Evolutionary conservation across 2,797 vertebrate genomes (phyloP).

Genomic region (Xerus rutilus): DNA sequence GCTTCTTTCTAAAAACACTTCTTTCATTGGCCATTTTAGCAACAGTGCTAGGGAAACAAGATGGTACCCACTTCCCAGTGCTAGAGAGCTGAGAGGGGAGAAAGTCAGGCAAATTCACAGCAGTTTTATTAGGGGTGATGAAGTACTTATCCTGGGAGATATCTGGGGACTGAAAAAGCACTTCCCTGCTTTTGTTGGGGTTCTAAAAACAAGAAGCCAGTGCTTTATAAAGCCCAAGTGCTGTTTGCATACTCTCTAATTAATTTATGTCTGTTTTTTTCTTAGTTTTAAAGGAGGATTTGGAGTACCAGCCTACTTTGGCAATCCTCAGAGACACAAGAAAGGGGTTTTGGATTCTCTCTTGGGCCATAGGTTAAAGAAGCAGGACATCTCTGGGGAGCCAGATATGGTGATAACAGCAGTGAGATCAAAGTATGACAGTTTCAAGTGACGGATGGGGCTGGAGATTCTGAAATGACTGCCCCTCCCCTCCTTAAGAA

Average conservation of each 20-base stretch:
- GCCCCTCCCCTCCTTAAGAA: neutral
- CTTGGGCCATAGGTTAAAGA: slow-evolving; percentile 52
- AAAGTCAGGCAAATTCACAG: slow-evolving; percentile 13
- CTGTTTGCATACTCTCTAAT: neutral
- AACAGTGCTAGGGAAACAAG: neutral
- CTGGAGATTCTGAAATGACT: slow-evolving; percentile 47
- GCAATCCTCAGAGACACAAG: slow-evolving; percentile 41
- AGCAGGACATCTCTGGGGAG: neutral
- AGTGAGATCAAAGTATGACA: slow-evolving; percentile 60
- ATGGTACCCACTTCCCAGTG: neutral
- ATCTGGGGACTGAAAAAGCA: neutral
- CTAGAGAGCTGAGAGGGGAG: neutral
- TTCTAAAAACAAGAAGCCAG: slow-evolving; percentile 43
- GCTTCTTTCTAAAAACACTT: neutral
- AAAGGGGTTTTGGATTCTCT: neutral
- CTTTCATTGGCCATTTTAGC: neutral
- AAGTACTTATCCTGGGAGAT: neutral
- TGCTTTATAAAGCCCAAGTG: slow-evolving; percentile 2
- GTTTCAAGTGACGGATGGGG: neutral
- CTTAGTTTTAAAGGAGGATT: slow-evolving; percentile 61
- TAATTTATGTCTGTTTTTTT: slow-evolving; percentile 51
- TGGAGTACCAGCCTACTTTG: slow-evolving; percentile 45
- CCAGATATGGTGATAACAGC: slow-evolving; percentile 61
- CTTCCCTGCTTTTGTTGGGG: slow-evolving; percentile 5
- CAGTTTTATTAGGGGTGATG: neutral